Conservation (phyloP, 1,140 invertebrate genomes). For the Hirudo medicinalis region DNA sequence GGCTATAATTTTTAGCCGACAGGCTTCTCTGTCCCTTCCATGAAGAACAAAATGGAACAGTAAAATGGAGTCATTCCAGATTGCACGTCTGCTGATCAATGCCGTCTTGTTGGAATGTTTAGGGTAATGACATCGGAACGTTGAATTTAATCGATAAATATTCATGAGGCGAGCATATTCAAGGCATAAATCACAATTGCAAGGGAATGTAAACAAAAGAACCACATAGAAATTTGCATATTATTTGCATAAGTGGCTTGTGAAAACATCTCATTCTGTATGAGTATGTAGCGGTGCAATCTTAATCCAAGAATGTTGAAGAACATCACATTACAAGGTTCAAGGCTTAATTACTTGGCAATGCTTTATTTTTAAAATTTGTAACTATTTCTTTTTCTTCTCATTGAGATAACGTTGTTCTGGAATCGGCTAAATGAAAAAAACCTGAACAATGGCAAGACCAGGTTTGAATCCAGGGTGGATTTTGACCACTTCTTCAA, state of each 20-base stretch:
- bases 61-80: not conserved
- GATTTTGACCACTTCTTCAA: conserved; percentile 48
- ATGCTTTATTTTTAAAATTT: not conserved
- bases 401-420: conserved; percentile 21
- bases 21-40: not conserved
- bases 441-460: conserved; percentile 48
- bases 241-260: too few relatives aligned
- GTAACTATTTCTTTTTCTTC: not conserved
- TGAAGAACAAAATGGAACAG: not conserved
- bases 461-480: conserved; percentile 56
- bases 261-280: not conserved
- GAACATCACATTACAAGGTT: not conserved
- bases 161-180: too few relatives aligned
- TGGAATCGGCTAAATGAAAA: conserved; percentile 46
- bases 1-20: too few relatives aligned
- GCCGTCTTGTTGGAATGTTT: not conserved
- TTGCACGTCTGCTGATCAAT: not conserved
- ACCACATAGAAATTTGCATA: too few relatives aligned
- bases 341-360: not conserved
- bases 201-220: too few relatives aligned
- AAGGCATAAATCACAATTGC: too few relatives aligned
- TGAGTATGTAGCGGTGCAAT: not conserved
- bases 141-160: too few relatives aligned
- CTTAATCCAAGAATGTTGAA: conserved; percentile 11
- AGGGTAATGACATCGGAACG: too few relatives aligned